Evolutionary conservation across 2,888 invertebrate species (phyloP).

Genomic region (Cinara cedri): DNA sequence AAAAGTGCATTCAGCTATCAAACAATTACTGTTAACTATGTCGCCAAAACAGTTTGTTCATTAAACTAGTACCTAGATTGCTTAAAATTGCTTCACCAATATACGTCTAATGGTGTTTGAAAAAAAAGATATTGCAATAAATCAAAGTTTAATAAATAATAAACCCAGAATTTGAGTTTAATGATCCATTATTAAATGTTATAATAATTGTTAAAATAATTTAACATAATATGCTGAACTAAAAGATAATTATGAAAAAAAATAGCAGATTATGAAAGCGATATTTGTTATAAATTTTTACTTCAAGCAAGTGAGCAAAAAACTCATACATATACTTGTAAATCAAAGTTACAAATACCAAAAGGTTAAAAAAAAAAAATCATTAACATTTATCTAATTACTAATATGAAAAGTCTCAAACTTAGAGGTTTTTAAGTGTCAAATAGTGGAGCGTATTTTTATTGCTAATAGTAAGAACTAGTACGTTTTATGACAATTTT

Average conservation of each 20-base stretch:
- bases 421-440: background rate
- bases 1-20: no score
- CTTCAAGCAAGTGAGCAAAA: constrained; percentile 38
- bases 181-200: constrained; percentile 8
- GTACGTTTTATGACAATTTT: constrained; percentile 6
- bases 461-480: constrained; percentile 9
- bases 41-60: no score
- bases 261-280: constrained; percentile 25
- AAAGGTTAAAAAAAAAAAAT: constrained; percentile 2
- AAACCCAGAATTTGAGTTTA: background rate
- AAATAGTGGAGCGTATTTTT: background rate
- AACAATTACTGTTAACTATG: no score
- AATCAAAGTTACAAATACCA: constrained; percentile 27
- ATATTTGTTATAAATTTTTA: constrained; percentile 16
- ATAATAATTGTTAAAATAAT: constrained; percentile 10
- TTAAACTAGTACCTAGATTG: no score
- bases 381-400: constrained; percentile 34
- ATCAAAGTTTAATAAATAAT: constrained; percentile 7
- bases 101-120: background rate
- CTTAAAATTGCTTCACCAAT: no score
- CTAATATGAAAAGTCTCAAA: constrained; percentile 18
- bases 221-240: background rate
- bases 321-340: constrained; percentile 32
- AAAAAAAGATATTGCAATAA: background rate
- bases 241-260: constrained; percentile 4